A percentile compares a stretch with the other conserved stretches of the same genome.
These are phyloP conservation scores for Cyanoderma ruficeps DNA, from an alignment of 2,113 vertebrate genomes.

Conservation along the genomic window DNA sequence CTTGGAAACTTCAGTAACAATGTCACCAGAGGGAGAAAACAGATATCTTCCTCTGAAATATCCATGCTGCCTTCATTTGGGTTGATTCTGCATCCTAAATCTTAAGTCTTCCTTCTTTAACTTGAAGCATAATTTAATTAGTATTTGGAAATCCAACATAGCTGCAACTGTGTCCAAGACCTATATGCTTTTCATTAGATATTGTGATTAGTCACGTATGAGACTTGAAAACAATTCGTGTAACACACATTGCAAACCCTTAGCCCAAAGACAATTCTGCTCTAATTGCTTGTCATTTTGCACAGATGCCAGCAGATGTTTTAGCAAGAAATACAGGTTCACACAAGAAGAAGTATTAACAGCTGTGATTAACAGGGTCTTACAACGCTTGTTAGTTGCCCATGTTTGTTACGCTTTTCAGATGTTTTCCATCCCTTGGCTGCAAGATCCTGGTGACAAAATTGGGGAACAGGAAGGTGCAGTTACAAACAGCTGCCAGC, in stretches of 20 bases:
- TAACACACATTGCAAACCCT: not conserved
- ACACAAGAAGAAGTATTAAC: not conserved
- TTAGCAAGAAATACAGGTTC: not conserved
- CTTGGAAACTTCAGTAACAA: not conserved
- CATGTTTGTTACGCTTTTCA: not conserved
- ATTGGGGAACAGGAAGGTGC: not conserved
- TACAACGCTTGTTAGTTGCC: not conserved
- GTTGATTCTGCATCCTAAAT: not conserved
- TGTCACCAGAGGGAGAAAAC: not conserved
- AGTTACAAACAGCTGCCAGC: not conserved
- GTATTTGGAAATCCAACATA: conserved; percentile 11
- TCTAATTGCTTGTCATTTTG: not conserved
- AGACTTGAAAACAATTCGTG: not conserved
- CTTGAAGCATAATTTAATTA: not conserved
- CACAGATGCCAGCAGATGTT: not conserved
- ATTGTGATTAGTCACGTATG: not conserved
- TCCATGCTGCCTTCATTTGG: not conserved
- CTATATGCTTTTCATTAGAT: not conserved
- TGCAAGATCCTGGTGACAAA: not conserved
- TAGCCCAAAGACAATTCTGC: not conserved
- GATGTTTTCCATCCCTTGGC: not conserved
- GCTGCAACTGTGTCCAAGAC: not conserved
- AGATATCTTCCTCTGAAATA: not conserved
- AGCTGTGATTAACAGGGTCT: not conserved
- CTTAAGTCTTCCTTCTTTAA: not conserved